phyloP scores from a whole-genome alignment of 1,140 invertebrate species.

The Scaptodrosophila lebanonensis region DNA sequence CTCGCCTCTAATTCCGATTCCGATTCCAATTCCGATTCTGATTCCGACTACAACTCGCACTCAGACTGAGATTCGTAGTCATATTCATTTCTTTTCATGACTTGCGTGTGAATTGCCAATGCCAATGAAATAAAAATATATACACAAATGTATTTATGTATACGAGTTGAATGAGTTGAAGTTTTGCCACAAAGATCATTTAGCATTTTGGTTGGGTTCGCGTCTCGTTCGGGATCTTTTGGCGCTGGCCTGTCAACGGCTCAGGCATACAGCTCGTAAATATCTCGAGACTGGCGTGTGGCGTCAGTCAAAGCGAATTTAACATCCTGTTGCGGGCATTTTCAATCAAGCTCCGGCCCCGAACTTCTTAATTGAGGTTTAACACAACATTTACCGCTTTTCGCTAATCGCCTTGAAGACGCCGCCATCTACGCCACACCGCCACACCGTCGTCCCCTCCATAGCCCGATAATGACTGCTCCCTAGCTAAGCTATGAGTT shows the following conservation, averaged over 20 bases:
- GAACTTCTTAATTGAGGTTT: conserved; percentile 63
- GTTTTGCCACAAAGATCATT: conserved; percentile 18
- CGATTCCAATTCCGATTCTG: no score
- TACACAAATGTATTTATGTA: no score
- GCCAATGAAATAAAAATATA: no score
- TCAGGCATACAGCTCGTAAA: conserved; percentile 40
- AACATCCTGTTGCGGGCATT: conserved; percentile 43
- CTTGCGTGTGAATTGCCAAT: no score
- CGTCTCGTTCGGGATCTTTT: conserved; percentile 15
- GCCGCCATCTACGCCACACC: conserved; percentile 25
- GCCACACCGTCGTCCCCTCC: no score
- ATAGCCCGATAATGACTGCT: no score
- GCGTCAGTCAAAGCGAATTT: conserved; percentile 68
- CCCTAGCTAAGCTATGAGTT: no score
- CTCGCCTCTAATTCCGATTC: no score
- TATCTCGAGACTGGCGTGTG: conserved; percentile 58
- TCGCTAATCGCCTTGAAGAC: conserved; percentile 68
- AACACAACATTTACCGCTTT: conserved; percentile 73
- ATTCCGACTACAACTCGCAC: no score
- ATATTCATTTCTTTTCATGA: no score
- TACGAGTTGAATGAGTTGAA: no score
- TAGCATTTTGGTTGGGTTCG: conserved; percentile 28
- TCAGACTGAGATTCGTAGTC: no score
- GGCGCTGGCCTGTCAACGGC: neutral
- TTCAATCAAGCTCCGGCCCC: conserved; percentile 10